Evolutionary conservation across 2,797 vertebrate species (phyloP), one percentile per base, ranked within the genome.

Genomic region (Parauchenoglanis ngamensis): DNA sequence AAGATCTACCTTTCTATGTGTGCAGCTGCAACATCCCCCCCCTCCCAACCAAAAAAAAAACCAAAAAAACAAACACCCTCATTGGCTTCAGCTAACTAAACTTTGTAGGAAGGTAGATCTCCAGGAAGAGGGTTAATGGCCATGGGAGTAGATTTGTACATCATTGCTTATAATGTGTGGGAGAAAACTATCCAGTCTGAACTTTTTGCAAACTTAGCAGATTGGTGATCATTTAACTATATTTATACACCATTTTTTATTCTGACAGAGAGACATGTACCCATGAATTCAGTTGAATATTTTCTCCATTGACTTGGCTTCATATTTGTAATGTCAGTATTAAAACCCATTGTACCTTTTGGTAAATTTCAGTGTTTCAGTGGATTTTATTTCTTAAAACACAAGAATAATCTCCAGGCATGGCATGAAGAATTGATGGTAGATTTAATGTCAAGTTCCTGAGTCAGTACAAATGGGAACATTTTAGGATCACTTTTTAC

Each of bases 401-500:
- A 49, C 21, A 35, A 56, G 11, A 12, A 75, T 11, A 54, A 63
- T 63, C 10, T 11, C 13, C n/a, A 11, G 6, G 19, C 28, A 63
- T 80, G 35, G 15, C 56, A 73, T 25, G 28, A 7, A 11, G n/a
- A 63, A 31, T 35, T 35, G 49, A 44, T 54, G 46, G 3, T 68
- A 67, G 21, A 23, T 57, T 70, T 7, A 31, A 78, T 19, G 7
- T 56, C 7, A 56, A 1, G 49, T 35, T 78, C 17, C 15, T 56
- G 17, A 59, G 31, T 11, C 78, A 46, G 57, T 25, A 81, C 4
- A 81, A 82, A 83, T 10, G 15, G 31, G 0, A 67, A 79, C 28
- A 49, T 12, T 12, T 73, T 76, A 79, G 21, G 52, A 52, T 89
- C 83, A 86, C 78, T 77, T 84, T 67, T 86, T 54, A 68, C 13